These are phyloP conservation scores for Fundulus diaphanus DNA, from an alignment of 2,797 vertebrate genomes.

Conservation along the genomic window DNA sequence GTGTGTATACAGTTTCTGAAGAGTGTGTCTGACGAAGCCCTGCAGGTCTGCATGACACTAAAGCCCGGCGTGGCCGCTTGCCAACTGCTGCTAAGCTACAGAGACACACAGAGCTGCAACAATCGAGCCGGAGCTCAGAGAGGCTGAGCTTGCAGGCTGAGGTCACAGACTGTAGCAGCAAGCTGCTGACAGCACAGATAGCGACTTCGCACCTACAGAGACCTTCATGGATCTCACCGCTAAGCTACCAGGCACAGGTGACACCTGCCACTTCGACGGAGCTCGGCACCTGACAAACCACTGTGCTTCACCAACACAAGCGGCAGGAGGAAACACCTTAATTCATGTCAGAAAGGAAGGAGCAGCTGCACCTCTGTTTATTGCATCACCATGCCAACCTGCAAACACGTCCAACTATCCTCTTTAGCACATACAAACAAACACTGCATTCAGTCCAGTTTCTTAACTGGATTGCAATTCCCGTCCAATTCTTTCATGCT, in stretches of 20 bases:
- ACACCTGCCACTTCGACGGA: slow-evolving; percentile 57
- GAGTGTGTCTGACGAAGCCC: slow-evolving; percentile 49
- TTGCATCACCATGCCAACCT: slow-evolving; percentile 3
- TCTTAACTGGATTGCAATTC: slow-evolving; percentile 10
- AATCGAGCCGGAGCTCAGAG: slow-evolving; percentile 44
- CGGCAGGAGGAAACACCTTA: slow-evolving; percentile 53
- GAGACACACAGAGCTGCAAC: slow-evolving; percentile 71
- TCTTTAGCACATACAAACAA: slow-evolving; percentile 22
- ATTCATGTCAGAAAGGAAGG: slow-evolving; percentile 37
- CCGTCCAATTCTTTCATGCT: neutral
- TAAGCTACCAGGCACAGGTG: slow-evolving; percentile 27
- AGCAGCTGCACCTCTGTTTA: slow-evolving; percentile 50
- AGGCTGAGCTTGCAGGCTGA: slow-evolving; percentile 40
- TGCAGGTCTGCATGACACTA: slow-evolving; percentile 56
- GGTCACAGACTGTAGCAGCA: slow-evolving; percentile 47
- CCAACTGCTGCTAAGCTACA: slow-evolving; percentile 77
- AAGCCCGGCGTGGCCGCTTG: slow-evolving; percentile 53
- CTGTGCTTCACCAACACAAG: slow-evolving; percentile 30
- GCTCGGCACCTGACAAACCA: slow-evolving; percentile 47
- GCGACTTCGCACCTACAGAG: slow-evolving; percentile 51
- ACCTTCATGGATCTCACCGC: slow-evolving; percentile 49
- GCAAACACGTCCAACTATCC: slow-evolving; percentile 34
- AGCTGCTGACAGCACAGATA: slow-evolving; percentile 57
- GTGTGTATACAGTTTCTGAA: slow-evolving; percentile 27
- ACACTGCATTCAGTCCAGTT: neutral